These are phyloP conservation scores for Tyria jacobaeae DNA, from an alignment of 2,888 invertebrate genomes.

Conservation along the genomic window DNA sequence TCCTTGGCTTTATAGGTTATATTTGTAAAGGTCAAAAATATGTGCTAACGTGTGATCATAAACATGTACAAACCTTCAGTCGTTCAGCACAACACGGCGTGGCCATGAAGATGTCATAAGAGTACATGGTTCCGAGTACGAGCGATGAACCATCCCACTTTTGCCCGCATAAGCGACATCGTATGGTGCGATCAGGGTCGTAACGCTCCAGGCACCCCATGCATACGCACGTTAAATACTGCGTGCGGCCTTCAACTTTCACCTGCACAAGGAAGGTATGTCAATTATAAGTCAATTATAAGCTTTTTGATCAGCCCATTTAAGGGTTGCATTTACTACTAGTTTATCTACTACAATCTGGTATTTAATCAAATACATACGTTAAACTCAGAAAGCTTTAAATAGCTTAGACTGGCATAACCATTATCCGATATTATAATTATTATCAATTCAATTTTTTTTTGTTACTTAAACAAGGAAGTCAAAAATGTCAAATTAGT, in stretches of 20 bases:
- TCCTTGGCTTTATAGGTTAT: neutral
- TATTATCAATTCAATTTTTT: neutral
- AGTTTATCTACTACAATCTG: neutral
- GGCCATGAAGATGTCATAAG: slow-evolving; percentile 99
- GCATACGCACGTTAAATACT: slow-evolving; percentile 97
- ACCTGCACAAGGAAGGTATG: slow-evolving; percentile 88
- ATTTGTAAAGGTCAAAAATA: neutral
- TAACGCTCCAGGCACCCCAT: slow-evolving; percentile 97
- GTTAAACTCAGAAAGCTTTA: too few relatives aligned
- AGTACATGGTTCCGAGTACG: slow-evolving; percentile 98
- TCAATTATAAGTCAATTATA: neutral
- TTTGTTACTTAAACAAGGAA: slow-evolving; percentile 6
- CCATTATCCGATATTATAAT: neutral
- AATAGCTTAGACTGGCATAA: neutral
- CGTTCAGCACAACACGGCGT: slow-evolving; percentile 98
- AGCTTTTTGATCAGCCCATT: neutral
- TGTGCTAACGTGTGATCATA: neutral
- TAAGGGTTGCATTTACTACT: neutral
- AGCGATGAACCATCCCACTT: slow-evolving; percentile 97
- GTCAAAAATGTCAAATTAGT: slow-evolving; percentile 10
- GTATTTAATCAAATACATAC: neutral
- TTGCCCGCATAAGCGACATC: slow-evolving; percentile 94
- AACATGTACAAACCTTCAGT: slow-evolving; percentile 89
- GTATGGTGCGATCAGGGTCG: slow-evolving; percentile 90
- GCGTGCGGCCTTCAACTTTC: slow-evolving; percentile 95